These are phyloP conservation scores for Sinohyriopsis cumingii DNA, from an alignment of 2,888 invertebrate genomes.

Conservation along the genomic window DNA sequence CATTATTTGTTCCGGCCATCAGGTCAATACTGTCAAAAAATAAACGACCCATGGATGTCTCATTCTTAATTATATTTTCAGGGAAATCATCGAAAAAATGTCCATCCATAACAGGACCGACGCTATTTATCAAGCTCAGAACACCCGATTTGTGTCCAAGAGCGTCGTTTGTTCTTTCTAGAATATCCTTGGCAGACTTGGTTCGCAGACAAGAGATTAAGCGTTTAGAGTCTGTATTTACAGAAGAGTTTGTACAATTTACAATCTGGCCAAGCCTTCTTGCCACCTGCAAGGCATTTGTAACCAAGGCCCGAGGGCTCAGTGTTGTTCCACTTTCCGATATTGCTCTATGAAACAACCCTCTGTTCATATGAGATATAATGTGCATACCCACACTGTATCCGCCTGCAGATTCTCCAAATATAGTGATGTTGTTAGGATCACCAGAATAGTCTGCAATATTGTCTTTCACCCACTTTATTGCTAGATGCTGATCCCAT, in stretches of 20 bases:
- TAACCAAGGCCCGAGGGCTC: slow-evolving; percentile 76
- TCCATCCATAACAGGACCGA: slow-evolving; percentile 38
- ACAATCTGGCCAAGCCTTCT: slow-evolving; percentile 21
- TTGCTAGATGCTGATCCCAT: slow-evolving; percentile 47
- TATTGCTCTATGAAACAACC: slow-evolving; percentile 44
- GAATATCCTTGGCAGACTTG: slow-evolving; percentile 17
- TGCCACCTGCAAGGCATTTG: slow-evolving; percentile 17
- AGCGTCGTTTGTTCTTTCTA: slow-evolving; percentile 11
- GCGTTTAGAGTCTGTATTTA: background rate
- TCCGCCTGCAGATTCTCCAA: slow-evolving; percentile 53
- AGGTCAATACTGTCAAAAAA: slow-evolving; percentile 38
- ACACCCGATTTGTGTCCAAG: background rate
- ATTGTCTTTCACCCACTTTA: slow-evolving; percentile 49
- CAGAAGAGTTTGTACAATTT: slow-evolving; percentile 14
- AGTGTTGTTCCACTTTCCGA: slow-evolving; percentile 76
- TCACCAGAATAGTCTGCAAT: slow-evolving; percentile 51
- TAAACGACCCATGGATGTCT: slow-evolving; percentile 12
- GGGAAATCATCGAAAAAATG: slow-evolving; percentile 27
- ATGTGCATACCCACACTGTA: slow-evolving; percentile 41
- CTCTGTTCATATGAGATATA: slow-evolving; percentile 32
- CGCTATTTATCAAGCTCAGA: slow-evolving; percentile 11
- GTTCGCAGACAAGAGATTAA: slow-evolving; percentile 22
- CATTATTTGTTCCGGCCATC: slow-evolving; percentile 40
- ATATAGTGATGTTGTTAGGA: slow-evolving; percentile 35
- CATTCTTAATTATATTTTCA: slow-evolving; percentile 16